These are phyloP conservation scores for Sebastes schlegelii DNA, from an alignment of 2,113 vertebrate genomes.

Conservation along the genomic window DNA sequence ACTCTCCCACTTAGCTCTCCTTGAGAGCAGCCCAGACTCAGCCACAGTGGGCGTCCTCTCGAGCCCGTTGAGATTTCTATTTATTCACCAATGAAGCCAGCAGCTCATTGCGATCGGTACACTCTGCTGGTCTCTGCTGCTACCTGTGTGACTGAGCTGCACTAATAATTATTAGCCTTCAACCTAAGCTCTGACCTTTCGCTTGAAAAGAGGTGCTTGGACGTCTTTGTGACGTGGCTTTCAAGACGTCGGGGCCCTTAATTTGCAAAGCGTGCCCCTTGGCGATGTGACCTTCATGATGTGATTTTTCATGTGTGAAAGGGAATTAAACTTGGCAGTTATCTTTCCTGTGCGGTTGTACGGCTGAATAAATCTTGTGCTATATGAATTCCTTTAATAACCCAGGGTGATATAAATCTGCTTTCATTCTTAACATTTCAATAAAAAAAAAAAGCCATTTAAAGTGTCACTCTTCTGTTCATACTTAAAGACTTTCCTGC, in stretches of 20 bases:
- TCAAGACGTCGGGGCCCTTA: slow-evolving; percentile 3
- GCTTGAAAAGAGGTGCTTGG: slow-evolving; percentile 42
- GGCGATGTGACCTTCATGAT: slow-evolving; percentile 27
- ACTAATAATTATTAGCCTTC: slow-evolving; percentile 63
- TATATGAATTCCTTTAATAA: slow-evolving; percentile 8
- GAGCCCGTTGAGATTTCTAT: slow-evolving; percentile 43
- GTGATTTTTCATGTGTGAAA: slow-evolving; percentile 26
- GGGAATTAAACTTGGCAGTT: slow-evolving; percentile 16
- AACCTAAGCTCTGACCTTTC: slow-evolving; percentile 51
- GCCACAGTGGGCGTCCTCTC: slow-evolving; percentile 12
- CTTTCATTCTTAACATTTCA: background rate
- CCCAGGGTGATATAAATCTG: background rate
- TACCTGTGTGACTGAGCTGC: slow-evolving; percentile 62
- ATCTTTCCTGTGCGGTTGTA: background rate
- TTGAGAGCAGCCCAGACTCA: slow-evolving; percentile 20
- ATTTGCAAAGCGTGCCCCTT: slow-evolving; percentile 3
- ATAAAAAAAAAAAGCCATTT: too few relatives aligned
- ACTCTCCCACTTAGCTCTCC: slow-evolving; percentile 1
- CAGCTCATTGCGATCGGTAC: slow-evolving; percentile 32
- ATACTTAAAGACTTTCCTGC: background rate
- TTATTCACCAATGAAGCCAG: slow-evolving; percentile 67
- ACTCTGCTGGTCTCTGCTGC: slow-evolving; percentile 2
- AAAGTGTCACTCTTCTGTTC: background rate
- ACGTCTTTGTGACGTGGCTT: slow-evolving; percentile 39
- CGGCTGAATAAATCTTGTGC: background rate